These are phyloP conservation scores for Pachycephus smyrnensis DNA, from an alignment of 2,888 invertebrate species.

Conservation along the genomic window DNA sequence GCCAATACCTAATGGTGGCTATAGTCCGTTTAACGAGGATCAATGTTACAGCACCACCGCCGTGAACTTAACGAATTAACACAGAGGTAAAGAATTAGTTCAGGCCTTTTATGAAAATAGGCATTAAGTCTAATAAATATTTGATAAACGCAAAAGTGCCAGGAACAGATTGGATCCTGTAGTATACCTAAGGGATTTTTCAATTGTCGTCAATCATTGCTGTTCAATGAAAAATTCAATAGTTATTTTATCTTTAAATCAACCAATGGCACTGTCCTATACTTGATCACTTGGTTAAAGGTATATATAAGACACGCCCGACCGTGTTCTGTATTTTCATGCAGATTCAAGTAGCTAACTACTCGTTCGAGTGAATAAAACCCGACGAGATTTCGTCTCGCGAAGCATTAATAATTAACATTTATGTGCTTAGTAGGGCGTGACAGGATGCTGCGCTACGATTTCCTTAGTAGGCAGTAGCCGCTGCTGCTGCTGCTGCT, in stretches of 20 bases:
- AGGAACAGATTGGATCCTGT: no score
- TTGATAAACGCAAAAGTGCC: neutral
- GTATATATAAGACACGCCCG: neutral
- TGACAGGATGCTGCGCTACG: conserved; percentile 1
- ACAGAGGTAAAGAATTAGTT: neutral
- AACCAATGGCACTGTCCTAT: no score
- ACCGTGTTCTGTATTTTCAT: neutral
- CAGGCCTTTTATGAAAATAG: neutral
- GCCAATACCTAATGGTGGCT: neutral
- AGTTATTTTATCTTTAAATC: no score
- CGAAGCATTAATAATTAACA: conserved; percentile 2
- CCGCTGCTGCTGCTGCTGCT: neutral
- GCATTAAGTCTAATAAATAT: neutral
- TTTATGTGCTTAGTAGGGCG: conserved; percentile 4
- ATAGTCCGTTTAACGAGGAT: neutral
- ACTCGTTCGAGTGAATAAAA: conserved; percentile 22
- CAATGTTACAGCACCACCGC: neutral
- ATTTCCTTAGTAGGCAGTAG: neutral
- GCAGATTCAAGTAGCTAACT: neutral
- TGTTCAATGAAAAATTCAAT: no score
- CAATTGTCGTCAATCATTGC: no score
- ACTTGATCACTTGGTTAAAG: no score
- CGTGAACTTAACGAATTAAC: neutral
- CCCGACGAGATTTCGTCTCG: conserved; percentile 43
- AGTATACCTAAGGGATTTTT: no score